Evolutionary conservation across 53 echinoderm and acorn worm species (phyloP).

Genomic region (Actinopyga echinites): DNA sequence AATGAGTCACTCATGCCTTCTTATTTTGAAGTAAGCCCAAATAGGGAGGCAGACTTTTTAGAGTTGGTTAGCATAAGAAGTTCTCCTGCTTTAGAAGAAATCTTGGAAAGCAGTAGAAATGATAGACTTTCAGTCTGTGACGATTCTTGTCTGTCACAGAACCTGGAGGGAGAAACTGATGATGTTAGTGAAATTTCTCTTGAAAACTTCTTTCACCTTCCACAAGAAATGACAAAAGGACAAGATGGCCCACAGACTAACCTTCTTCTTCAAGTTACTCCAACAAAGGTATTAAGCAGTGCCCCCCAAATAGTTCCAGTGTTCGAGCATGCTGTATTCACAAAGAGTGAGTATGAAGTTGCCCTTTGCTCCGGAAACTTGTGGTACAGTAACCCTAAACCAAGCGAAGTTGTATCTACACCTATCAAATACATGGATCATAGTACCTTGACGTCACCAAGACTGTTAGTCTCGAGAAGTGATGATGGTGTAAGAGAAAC

Average conservation of each 20-base stretch:
- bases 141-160: neutral
- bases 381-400: neutral
- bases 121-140: neutral
- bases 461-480: too few relatives aligned
- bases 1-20: too few relatives aligned
- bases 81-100: neutral
- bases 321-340: neutral
- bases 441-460: neutral
- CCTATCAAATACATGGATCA: neutral
- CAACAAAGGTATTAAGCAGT: neutral
- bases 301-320: slow-evolving; percentile 4
- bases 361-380: neutral
- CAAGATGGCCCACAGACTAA: neutral
- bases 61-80: too few relatives aligned
- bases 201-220: neutral
- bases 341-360: neutral
- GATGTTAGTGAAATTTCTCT: neutral
- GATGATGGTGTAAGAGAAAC: neutral
- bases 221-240: neutral
- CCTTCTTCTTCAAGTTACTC: neutral
- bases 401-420: neutral
- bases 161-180: neutral
- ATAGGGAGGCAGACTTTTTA: too few relatives aligned
- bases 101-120: neutral
- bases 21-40: too few relatives aligned